Conservation (phyloP, 2,888 invertebrate genomes). For the Zelleria hepariella region DNA sequence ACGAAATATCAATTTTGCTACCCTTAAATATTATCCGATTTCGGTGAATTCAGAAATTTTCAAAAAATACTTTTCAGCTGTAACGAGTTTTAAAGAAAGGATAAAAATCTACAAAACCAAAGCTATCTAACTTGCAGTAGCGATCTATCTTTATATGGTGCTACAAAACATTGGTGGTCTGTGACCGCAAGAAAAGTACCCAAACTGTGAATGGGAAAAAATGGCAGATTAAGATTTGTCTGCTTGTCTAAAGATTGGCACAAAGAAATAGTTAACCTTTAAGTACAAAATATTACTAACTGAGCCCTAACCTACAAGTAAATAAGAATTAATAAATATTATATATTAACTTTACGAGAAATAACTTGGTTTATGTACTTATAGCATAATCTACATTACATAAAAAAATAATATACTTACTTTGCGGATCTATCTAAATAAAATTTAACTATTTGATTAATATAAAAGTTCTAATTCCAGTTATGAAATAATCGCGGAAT, state of each 20-base stretch:
- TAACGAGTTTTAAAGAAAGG: too few relatives aligned
- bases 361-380: conserved; percentile 64
- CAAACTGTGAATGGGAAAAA: background rate
- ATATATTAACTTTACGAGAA: background rate
- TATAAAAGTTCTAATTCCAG: background rate
- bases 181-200: background rate
- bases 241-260: conserved; percentile 28
- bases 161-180: background rate
- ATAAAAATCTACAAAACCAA: too few relatives aligned
- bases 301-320: conserved; percentile 30
- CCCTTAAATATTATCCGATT: too few relatives aligned
- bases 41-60: too few relatives aligned
- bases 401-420: conserved; percentile 7
- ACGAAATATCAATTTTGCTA: too few relatives aligned
- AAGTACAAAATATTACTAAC: conserved; percentile 65
- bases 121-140: background rate
- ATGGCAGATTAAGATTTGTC: background rate
- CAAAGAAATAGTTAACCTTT: conserved; percentile 36
- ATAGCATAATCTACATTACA: conserved; percentile 28
- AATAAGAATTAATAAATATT: conserved; percentile 23
- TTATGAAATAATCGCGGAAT: background rate
- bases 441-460: background rate
- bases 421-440: background rate
- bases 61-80: too few relatives aligned
- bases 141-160: background rate